These are phyloP conservation scores for Chionis minor DNA, from an alignment of 2,113 vertebrate genomes.

Conservation along the genomic window DNA sequence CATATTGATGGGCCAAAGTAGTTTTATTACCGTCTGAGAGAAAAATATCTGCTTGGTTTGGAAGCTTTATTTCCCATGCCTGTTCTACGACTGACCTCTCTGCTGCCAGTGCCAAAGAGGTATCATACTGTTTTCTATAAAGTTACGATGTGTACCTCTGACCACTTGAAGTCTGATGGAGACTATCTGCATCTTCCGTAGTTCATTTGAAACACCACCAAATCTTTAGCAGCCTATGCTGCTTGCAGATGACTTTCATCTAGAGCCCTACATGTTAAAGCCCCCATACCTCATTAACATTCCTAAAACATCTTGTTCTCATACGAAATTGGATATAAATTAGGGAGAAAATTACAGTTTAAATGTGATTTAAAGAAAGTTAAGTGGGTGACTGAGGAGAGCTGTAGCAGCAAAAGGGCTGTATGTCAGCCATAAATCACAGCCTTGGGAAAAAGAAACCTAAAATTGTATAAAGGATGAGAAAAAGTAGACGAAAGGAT, in stretches of 20 bases:
- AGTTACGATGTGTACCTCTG: not conserved
- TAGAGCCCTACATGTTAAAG: not conserved
- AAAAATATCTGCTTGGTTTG: not conserved
- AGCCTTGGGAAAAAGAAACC: not conserved
- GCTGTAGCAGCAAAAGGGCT: not conserved
- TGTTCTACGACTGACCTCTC: not conserved
- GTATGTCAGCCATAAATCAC: constrained; percentile 13
- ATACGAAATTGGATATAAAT: constrained; percentile 42
- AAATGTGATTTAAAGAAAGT: constrained; percentile 46
- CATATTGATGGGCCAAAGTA: not conserved
- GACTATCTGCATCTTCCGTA: not conserved
- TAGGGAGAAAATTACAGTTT: constrained; percentile 47
- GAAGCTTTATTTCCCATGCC: not conserved
- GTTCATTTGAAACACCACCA: not conserved
- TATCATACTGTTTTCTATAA: not conserved
- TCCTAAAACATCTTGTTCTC: constrained; percentile 8
- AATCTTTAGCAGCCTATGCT: not conserved
- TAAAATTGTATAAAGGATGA: not conserved
- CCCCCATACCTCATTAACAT: constrained; percentile 12
- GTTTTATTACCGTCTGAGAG: not conserved
- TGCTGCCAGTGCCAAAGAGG: not conserved
- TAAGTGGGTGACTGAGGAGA: constrained; percentile 39
- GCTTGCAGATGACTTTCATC: not conserved
- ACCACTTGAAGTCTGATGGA: not conserved
- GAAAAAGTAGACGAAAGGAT: not conserved